Evolutionary conservation across 2,888 invertebrate species (phyloP).

Genomic region (Rotaria sp.): DNA sequence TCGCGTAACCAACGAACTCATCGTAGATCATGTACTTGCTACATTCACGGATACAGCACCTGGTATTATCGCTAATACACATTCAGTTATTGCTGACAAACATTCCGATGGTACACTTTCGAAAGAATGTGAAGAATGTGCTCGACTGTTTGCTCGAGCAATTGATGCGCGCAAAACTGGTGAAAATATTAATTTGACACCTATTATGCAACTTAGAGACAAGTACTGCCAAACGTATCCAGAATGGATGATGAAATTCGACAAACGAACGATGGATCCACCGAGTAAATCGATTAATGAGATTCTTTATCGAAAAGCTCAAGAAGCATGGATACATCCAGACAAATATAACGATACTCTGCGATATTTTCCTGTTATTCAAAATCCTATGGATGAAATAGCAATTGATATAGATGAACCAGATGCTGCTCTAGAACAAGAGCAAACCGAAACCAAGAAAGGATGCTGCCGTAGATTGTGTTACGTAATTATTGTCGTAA

Average conservation of each 20-base stretch:
- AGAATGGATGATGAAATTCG: background rate
- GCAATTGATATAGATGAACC: background rate
- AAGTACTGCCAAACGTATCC: background rate
- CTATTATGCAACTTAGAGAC: background rate
- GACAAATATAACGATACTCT: background rate
- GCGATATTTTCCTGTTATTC: background rate
- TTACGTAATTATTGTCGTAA: too few relatives aligned
- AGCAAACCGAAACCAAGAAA: background rate
- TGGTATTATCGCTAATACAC: background rate
- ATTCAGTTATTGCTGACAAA: background rate
- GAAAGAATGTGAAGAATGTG: background rate
- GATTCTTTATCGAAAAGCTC: background rate
- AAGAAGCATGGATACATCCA: background rate
- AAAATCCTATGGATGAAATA: background rate
- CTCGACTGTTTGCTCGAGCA: background rate
- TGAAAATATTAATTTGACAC: background rate
- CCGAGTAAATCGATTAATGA: background rate
- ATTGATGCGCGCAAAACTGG: background rate
- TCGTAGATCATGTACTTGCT: background rate
- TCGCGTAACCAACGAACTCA: background rate
- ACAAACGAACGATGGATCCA: background rate
- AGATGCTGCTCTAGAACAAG: background rate
- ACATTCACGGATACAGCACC: background rate
- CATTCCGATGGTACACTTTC: background rate
- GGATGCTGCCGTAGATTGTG: too few relatives aligned